phyloP scores from a whole-genome alignment of 2,113 vertebrate species.

The Chauna torquata region DNA sequence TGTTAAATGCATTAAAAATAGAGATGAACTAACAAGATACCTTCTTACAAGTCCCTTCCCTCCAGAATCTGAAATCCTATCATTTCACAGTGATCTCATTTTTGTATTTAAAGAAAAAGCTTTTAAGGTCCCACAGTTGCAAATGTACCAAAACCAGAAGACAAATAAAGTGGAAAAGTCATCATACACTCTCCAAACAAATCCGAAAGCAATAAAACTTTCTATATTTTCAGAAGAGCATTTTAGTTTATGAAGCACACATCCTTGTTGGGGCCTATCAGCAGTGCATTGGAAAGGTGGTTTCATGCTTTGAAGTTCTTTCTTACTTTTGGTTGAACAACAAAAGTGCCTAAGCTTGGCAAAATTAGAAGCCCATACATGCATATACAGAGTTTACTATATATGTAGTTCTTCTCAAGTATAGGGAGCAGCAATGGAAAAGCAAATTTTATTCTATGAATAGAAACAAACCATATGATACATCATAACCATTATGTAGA shows the following conservation, averaged over 20 bases:
- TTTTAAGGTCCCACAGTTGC: background rate
- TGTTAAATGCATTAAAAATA: slow-evolving; percentile 6
- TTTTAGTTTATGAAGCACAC: background rate
- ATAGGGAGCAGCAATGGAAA: background rate
- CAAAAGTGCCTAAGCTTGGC: background rate
- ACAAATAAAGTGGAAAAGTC: background rate
- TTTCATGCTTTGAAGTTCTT: background rate
- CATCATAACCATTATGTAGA: background rate
- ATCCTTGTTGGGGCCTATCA: background rate
- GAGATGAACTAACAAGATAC: background rate
- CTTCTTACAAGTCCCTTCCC: background rate
- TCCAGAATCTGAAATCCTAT: background rate
- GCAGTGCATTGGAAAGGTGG: background rate
- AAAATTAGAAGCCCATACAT: slow-evolving; percentile 1
- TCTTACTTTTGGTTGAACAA: background rate
- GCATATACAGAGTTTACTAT: background rate
- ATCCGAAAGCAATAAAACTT: background rate
- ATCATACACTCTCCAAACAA: background rate
- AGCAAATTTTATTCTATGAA: background rate
- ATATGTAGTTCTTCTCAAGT: background rate
- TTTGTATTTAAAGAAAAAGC: background rate
- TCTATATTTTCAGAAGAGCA: background rate
- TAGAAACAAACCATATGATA: background rate
- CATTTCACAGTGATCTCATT: background rate
- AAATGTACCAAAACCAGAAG: slow-evolving; percentile 5